Evolutionary conservation across 2,888 invertebrate genomes (phyloP).

Genomic region (Drosophila eohydei): DNA sequence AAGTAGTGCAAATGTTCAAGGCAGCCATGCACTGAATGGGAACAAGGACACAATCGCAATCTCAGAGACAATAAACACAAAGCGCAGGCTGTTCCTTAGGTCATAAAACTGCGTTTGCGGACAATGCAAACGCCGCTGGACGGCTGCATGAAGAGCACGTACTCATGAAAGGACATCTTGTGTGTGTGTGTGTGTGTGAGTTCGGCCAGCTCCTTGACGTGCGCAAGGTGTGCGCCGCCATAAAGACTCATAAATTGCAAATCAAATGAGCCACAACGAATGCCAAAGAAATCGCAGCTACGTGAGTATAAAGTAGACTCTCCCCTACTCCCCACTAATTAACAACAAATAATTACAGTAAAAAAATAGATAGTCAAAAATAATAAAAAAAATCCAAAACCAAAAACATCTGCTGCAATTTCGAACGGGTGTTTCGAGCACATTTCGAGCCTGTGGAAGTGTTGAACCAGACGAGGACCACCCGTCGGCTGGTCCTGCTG

Average conservation of each 20-base stretch:
- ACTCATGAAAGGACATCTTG: slow-evolving; percentile 56
- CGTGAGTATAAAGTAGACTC: too few relatives aligned
- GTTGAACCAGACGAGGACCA: slow-evolving; percentile 63
- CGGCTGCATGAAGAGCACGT: slow-evolving; percentile 53
- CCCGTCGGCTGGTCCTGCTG: slow-evolving; percentile 71
- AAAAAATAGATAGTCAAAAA: slow-evolving; percentile 1
- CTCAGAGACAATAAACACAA: slow-evolving; percentile 53
- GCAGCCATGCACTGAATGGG: slow-evolving; percentile 37
- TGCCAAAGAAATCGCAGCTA: slow-evolving; percentile 32
- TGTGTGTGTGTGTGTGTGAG: background rate
- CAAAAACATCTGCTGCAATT: slow-evolving; percentile 57
- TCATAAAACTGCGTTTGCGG: slow-evolving; percentile 65
- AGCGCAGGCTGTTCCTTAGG: slow-evolving; percentile 66
- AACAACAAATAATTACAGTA: slow-evolving; percentile 69
- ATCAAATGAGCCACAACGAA: slow-evolving; percentile 83
- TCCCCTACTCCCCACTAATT: slow-evolving; percentile 61
- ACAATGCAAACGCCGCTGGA: slow-evolving; percentile 61
- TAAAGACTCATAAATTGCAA: slow-evolving; percentile 80
- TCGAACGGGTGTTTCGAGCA: slow-evolving; percentile 40
- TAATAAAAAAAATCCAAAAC: background rate
- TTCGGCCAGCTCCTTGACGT: slow-evolving; percentile 17
- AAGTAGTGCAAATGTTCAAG: slow-evolving; percentile 38
- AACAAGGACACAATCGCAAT: slow-evolving; percentile 38
- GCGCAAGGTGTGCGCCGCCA: slow-evolving; percentile 60
- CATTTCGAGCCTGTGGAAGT: slow-evolving; percentile 65